Conservation (phyloP, 2,113 vertebrate genomes). For the Falco punctatus region DNA sequence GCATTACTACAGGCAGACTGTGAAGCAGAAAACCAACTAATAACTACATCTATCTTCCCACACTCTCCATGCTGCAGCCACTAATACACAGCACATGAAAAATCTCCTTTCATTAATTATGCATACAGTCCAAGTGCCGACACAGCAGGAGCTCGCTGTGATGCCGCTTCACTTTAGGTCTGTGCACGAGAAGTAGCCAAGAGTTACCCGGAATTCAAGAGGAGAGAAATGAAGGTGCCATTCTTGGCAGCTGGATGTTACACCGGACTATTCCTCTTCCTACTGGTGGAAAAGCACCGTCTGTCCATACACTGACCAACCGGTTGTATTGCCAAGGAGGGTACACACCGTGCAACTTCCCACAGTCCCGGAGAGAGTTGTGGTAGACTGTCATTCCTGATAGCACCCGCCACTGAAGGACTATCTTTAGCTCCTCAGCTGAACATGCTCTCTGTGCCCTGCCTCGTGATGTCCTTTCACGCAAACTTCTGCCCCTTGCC, state of each 20-base stretch:
- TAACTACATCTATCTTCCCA: background rate
- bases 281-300: background rate
- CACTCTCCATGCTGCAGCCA: background rate
- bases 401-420: background rate
- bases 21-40: background rate
- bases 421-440: background rate
- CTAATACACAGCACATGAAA: background rate
- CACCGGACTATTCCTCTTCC: background rate
- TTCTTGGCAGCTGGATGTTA: background rate
- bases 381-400: background rate
- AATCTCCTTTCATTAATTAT: background rate
- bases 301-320: background rate
- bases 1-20: background rate
- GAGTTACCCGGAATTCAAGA: background rate
- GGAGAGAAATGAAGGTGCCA: background rate
- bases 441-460: background rate
- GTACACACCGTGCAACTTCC: background rate
- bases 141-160: background rate
- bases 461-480: background rate
- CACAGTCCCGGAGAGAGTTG: background rate
- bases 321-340: background rate
- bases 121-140: background rate
- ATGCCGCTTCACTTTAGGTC: background rate
- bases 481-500: background rate
- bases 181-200: fast-evolving